phyloP scores from a whole-genome alignment of 2,888 invertebrate species.

The Calameuta idolon region DNA sequence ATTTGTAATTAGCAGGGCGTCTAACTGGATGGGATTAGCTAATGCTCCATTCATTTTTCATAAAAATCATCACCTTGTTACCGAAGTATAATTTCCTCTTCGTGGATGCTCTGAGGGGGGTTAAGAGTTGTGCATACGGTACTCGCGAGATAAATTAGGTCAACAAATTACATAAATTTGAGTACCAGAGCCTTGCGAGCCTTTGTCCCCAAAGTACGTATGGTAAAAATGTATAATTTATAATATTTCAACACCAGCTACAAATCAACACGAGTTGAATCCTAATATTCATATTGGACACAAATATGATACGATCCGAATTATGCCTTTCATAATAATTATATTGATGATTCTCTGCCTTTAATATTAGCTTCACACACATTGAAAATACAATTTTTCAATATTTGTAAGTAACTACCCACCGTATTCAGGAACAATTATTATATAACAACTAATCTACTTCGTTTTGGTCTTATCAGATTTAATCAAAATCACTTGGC shows the following conservation, averaged over 20 bases:
- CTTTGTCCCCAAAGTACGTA: neutral
- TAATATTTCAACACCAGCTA: neutral
- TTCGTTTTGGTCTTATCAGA: no score
- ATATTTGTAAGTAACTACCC: no score
- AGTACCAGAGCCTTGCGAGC: slow-evolving; percentile 12
- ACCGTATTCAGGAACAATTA: no score
- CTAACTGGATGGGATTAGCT: neutral
- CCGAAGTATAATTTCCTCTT: slow-evolving; percentile 8
- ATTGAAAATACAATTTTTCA: no score
- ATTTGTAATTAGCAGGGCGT: neutral
- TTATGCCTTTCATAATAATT: no score
- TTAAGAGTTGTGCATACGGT: slow-evolving; percentile 17
- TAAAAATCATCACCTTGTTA: neutral
- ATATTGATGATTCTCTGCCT: no score
- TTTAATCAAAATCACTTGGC: no score
- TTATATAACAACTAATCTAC: no score
- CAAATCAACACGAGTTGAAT: no score
- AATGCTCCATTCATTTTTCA: neutral
- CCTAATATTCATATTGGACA: no score
- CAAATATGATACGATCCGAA: no score
- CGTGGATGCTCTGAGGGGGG: slow-evolving; percentile 11
- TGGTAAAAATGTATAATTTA: slow-evolving; percentile 13
- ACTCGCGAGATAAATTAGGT: slow-evolving; percentile 15
- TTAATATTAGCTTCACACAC: no score
- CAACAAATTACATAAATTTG: slow-evolving; percentile 17